These are phyloP conservation scores for Nicator chloris DNA, from an alignment of 2,113 vertebrate species.

Conservation along the genomic window DNA sequence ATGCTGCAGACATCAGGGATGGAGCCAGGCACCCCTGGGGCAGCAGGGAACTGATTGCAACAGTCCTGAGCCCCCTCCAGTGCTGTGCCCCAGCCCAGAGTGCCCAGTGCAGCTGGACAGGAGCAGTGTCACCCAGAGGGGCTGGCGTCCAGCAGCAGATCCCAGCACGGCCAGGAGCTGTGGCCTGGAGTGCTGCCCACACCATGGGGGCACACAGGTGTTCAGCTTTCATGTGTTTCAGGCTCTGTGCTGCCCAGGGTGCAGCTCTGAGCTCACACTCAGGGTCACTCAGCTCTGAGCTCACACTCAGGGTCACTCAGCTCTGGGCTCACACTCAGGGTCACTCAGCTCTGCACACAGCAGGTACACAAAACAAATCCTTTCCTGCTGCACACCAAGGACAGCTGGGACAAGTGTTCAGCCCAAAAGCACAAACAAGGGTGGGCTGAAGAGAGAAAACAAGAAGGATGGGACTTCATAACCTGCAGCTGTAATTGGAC, in stretches of 20 bases:
- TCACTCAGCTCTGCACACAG: neutral
- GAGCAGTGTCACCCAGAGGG: neutral
- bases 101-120: neutral
- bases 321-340: too few relatives aligned
- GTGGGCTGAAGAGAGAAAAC: neutral
- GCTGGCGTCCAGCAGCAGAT: neutral
- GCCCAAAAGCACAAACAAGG: neutral
- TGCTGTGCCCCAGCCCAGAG: accelerated
- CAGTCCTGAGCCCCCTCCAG: neutral
- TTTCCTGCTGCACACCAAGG: neutral
- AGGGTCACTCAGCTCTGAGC: neutral
- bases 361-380: neutral
- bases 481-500: neutral
- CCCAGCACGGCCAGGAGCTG: accelerated
- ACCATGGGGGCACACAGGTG: neutral
- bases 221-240: neutral
- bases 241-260: neutral
- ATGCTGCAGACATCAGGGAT: neutral
- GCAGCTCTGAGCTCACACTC: neutral
- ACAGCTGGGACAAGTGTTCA: too few relatives aligned
- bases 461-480: neutral
- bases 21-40: neutral
- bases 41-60: neutral
- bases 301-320: too few relatives aligned
- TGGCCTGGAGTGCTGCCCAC: neutral